Evolutionary conservation across 2,797 vertebrate species (phyloP).

Genomic region (Vespertilio murinus): DNA sequence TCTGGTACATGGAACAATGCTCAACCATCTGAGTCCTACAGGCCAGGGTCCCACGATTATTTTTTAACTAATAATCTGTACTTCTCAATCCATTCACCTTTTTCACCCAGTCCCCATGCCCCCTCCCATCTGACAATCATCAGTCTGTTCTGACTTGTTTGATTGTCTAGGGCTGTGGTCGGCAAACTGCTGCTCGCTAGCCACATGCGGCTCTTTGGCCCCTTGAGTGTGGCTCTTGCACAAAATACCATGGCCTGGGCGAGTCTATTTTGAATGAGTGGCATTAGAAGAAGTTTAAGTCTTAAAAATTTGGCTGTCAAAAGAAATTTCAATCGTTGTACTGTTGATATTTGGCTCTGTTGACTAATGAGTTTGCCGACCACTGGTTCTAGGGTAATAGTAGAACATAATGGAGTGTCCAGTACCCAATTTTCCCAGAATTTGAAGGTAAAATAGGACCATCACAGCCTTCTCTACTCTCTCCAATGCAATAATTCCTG

Average conservation of each 20-base stretch:
- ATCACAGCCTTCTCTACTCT: not conserved
- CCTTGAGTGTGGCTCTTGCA: no score
- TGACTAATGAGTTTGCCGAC: no score
- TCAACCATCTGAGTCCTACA: not conserved
- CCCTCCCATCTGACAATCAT: not conserved
- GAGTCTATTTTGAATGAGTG: no score
- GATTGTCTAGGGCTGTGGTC: no score
- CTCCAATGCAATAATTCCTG: not conserved
- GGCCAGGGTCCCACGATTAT: not conserved
- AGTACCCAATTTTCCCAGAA: not conserved
- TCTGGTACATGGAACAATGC: not conserved
- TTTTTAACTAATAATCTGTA: not conserved
- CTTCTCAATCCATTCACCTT: not conserved
- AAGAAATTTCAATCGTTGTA: no score
- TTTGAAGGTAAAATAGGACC: not conserved
- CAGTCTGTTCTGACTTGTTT: not conserved
- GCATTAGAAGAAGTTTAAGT: no score
- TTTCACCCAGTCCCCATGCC: not conserved
- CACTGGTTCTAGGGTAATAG: not conserved
- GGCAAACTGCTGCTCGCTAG: no score
- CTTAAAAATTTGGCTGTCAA: no score
- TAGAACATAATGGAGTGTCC: fast-evolving
- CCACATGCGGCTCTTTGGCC: no score
- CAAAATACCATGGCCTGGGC: no score
- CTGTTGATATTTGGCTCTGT: no score